Conservation (phyloP, 2,797 vertebrate genomes). For the Apogon talboti region DNA sequence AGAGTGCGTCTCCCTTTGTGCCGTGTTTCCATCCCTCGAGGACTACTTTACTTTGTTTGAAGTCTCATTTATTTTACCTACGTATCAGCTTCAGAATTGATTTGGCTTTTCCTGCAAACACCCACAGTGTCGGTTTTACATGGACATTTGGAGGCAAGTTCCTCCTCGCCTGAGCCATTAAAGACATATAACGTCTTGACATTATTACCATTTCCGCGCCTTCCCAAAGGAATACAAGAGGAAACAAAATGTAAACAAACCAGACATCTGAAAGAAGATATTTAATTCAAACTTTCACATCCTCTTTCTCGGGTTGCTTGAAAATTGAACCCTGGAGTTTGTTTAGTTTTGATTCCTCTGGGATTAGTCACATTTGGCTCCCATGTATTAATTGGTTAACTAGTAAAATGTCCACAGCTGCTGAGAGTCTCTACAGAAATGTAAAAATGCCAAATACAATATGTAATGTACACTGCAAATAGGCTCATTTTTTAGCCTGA, state of each 20-base stretch:
- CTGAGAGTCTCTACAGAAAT: constrained; percentile 52
- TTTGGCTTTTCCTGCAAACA: constrained; percentile 75
- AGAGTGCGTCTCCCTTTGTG: constrained; percentile 65
- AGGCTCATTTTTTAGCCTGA: constrained; percentile 17
- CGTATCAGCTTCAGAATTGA: constrained; percentile 83
- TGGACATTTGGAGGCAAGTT: constrained; percentile 70
- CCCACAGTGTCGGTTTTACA: constrained; percentile 71
- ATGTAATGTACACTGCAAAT: constrained; percentile 17
- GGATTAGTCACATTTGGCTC: constrained; percentile 72
- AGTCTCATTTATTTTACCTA: constrained; percentile 85
- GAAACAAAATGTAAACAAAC: constrained; percentile 80
- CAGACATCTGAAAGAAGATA: constrained; percentile 78
- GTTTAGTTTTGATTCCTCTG: constrained; percentile 74
- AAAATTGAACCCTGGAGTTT: constrained; percentile 79
- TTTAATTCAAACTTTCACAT: constrained; percentile 81
- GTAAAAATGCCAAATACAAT: constrained; percentile 31
- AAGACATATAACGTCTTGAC: constrained; percentile 72
- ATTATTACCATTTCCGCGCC: constrained; percentile 76
- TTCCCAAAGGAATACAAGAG: constrained; percentile 73
- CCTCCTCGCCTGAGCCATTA: constrained; percentile 66
- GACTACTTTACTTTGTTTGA: constrained; percentile 81
- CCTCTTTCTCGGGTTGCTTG: constrained; percentile 71
- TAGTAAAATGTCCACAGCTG: constrained; percentile 67
- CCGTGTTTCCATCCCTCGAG: constrained; percentile 74
- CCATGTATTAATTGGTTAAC: constrained; percentile 73